These are phyloP conservation scores for Aspidiotus destructor DNA, from an alignment of 2,888 invertebrate genomes.

Conservation along the genomic window DNA sequence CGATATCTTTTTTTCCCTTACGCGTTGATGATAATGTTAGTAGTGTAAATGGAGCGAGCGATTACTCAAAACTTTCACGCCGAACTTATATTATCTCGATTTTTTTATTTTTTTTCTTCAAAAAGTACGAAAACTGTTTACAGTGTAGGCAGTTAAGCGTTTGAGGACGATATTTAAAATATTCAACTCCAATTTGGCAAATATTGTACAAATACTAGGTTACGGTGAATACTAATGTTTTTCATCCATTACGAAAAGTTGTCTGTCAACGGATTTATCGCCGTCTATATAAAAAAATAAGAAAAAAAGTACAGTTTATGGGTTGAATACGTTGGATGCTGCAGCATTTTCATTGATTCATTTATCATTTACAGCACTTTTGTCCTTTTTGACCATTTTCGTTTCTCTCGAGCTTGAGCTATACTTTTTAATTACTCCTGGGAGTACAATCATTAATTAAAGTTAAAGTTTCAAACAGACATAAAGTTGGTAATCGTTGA, in stretches of 20 bases:
- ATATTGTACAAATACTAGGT: neutral
- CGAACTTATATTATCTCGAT: neutral
- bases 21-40: slow-evolving; percentile 28
- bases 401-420: no score
- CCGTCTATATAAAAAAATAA: neutral
- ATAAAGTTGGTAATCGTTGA: no score
- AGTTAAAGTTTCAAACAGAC: no score
- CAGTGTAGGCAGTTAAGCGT: neutral
- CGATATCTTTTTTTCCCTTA: slow-evolving; percentile 26
- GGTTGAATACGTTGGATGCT: no score
- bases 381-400: no score
- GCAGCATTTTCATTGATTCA: no score
- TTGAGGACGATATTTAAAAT: slow-evolving; percentile 21
- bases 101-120: slow-evolving; percentile 3
- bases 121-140: neutral
- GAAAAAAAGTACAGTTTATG: no score
- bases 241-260: slow-evolving; percentile 29
- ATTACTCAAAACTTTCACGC: slow-evolving; percentile 23
- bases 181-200: slow-evolving; percentile 15
- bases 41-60: slow-evolving; percentile 31
- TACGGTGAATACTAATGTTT: slow-evolving; percentile 14
- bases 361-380: no score
- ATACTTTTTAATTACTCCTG: no score
- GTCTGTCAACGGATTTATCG: neutral
- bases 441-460: no score